phyloP scores from a whole-genome alignment of 2,113 vertebrate genomes.

The Lonchura striata region DNA sequence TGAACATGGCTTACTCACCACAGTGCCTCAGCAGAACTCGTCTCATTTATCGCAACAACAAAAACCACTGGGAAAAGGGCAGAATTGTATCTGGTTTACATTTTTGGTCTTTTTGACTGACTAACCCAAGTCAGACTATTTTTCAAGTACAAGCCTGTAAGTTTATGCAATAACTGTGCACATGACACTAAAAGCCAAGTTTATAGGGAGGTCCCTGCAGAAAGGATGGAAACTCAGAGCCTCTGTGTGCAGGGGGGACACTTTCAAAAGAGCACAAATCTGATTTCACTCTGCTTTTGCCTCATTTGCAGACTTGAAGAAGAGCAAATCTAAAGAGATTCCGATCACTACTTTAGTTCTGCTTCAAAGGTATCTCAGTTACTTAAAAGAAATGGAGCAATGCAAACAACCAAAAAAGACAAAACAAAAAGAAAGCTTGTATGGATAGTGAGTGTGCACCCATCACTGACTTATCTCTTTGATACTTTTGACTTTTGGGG shows the following conservation, averaged over 20 bases:
- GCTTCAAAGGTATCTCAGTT: neutral
- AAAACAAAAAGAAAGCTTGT: neutral
- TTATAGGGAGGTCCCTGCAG: neutral
- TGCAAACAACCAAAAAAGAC: neutral
- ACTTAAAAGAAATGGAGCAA: neutral
- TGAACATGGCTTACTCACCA: neutral
- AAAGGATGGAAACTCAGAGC: neutral
- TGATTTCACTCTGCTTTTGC: neutral
- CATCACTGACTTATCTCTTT: neutral
- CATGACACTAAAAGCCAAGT: neutral
- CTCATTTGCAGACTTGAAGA: neutral
- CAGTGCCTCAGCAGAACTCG: neutral
- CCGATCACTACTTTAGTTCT: neutral
- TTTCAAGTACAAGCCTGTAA: neutral
- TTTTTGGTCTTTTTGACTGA: neutral
- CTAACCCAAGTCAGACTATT: neutral
- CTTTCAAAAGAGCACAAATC: neutral
- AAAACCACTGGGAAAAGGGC: neutral
- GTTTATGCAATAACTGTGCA: neutral
- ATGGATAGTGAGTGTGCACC: neutral
- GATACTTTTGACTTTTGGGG: neutral
- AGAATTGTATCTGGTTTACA: neutral
- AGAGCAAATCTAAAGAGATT: neutral
- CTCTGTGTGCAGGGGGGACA: neutral
- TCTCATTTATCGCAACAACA: neutral